Percentiles rank a stretch among this genome's conserved stretches.
These are phyloP conservation scores for Asteroscopus sphinx DNA, from an alignment of 2,888 invertebrate genomes.

Conservation along the genomic window DNA sequence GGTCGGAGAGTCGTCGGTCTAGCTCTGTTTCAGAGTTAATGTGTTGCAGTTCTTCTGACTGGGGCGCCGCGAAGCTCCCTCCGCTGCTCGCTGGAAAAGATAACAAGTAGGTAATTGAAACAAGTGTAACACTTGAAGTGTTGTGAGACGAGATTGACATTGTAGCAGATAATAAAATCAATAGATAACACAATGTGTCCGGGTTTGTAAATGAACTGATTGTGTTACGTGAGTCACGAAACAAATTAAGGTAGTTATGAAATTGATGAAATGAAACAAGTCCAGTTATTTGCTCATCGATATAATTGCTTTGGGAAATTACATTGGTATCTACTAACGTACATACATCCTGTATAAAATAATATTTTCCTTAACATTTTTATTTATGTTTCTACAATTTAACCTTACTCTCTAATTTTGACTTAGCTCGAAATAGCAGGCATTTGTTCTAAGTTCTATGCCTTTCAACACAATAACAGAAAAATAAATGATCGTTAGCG, in stretches of 20 bases:
- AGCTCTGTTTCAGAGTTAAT: slow-evolving; percentile 69
- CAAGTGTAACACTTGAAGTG: slow-evolving; percentile 19
- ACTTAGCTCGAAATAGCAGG: too few relatives aligned
- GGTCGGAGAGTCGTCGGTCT: slow-evolving; percentile 67
- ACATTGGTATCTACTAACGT: too few relatives aligned
- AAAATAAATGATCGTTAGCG: slow-evolving; percentile 14
- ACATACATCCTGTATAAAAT: too few relatives aligned
- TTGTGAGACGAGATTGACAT: neutral
- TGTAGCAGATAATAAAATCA: slow-evolving; percentile 29
- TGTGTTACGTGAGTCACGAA: slow-evolving; percentile 21
- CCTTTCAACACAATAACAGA: neutral
- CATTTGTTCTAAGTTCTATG: slow-evolving; percentile 4
- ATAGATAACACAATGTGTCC: slow-evolving; percentile 24
- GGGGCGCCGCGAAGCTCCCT: slow-evolving; percentile 75
- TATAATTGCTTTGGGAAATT: slow-evolving; percentile 6
- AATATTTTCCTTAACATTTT: too few relatives aligned
- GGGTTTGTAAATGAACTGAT: slow-evolving; percentile 10
- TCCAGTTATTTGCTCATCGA: slow-evolving; percentile 20
- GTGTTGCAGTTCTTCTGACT: slow-evolving; percentile 76
- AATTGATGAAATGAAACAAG: slow-evolving; percentile 31
- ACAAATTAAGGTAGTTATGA: slow-evolving; percentile 9
- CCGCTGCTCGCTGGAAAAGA: slow-evolving; percentile 78
- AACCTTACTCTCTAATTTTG: neutral
- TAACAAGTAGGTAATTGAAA: slow-evolving; percentile 35
- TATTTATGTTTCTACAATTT: neutral